Conservation (phyloP, 2,797 vertebrate species). For the Hydrolagus colliei region DNA sequence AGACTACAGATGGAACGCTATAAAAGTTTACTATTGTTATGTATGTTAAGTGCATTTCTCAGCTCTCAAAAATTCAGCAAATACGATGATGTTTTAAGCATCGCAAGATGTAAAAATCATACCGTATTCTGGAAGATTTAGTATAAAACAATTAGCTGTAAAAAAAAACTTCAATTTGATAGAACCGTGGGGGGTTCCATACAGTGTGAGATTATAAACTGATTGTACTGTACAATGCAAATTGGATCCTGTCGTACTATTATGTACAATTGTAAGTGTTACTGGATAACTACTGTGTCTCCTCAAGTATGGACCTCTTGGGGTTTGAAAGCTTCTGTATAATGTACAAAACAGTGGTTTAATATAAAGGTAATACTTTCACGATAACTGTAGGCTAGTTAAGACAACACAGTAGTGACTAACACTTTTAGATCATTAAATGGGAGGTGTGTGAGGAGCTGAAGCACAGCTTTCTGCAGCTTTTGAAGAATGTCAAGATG, state of each 20-base stretch:
- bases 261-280: slow-evolving; percentile 20
- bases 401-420: slow-evolving; percentile 1
- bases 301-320: slow-evolving; percentile 7
- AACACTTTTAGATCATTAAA: slow-evolving; percentile 8
- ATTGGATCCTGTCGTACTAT: slow-evolving; percentile 12
- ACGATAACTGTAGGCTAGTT: slow-evolving; percentile 13
- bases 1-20: not conserved
- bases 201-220: slow-evolving; percentile 17
- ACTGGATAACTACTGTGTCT: slow-evolving; percentile 3
- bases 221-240: slow-evolving; percentile 22
- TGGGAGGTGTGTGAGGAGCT: slow-evolving; percentile 15
- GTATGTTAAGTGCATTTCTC: too few relatives aligned
- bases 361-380: slow-evolving; percentile 20
- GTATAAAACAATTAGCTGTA: not conserved
- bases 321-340: slow-evolving; percentile 16
- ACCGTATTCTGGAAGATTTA: not conserved
- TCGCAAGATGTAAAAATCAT: not conserved
- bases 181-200: not conserved
- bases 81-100: not conserved
- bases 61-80: not conserved
- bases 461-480: slow-evolving; percentile 10
- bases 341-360: not conserved
- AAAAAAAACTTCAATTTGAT: not conserved
- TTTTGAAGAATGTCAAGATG: not conserved
- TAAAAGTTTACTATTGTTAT: not conserved